Evolutionary conservation across 1,140 invertebrate genomes (phyloP), one percentile per base, ranked within the genome.

Genomic region (Drosophila elegans): DNA sequence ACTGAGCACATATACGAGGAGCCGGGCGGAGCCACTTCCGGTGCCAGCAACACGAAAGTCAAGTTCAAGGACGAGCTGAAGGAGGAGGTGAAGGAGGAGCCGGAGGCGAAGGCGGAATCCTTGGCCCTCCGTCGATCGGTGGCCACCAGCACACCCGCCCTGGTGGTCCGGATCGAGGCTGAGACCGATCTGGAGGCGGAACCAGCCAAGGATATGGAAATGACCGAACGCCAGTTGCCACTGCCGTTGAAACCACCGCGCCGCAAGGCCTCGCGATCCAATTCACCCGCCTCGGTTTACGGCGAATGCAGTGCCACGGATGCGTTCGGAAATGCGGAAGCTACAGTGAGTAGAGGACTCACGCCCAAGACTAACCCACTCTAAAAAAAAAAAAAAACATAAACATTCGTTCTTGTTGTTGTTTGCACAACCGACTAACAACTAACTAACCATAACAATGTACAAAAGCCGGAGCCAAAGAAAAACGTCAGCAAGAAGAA

Each of bases 111-210:
- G 32, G 32, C 74, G 3, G 57, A 62, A 12, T 48, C 55, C 39
- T 27, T 13, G n/a, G 12, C 60, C 41, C 44, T 80, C 7, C 83
- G 73, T 3, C 79, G 82, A 57, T 86, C 90, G 16, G 74, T 91
- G 48, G 91, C 84, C 49, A 92, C 90, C 21, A 91, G 91, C 53
- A 92, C 91, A 27, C 90, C 91, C n/a, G 76, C 91, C 2, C 46
- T 92, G 13, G 73, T 90, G 13, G 73, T 90, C 27, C 73, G 79
- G 25, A 90, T 90, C 25, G 80, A 90, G 32, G 57, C 48, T 1
- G 80, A 83, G 9, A 45, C 45, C 44, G 56, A 59, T n/a, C 16
- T 13, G 25, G 45, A 44, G 13, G 45, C 56, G 25, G 45, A 56
- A 4, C 39, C 60, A 9, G 13, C 21, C 2, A 46, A 52, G 32